These are phyloP conservation scores for Chondrilla cf. caribensis DNA, from an alignment of 37 sponge, comb jelly and placozoan genomes.

Conservation along the genomic window DNA sequence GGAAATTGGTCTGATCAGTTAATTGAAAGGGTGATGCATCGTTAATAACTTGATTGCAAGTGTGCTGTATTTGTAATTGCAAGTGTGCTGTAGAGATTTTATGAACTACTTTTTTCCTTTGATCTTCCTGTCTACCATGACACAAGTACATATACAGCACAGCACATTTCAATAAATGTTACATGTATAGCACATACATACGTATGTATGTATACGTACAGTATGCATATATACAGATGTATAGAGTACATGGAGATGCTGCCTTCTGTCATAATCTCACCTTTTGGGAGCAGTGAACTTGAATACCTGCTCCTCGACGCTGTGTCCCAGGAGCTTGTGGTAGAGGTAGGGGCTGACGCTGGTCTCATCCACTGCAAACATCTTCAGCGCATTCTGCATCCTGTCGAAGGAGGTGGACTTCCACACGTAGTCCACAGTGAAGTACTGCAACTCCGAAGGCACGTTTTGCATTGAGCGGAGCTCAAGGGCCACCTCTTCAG, in stretches of 20 bases:
- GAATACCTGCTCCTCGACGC: slow-evolving; percentile 70
- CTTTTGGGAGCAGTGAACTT: slow-evolving; percentile 64
- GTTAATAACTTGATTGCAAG: too few species aligned
- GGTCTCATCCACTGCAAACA: slow-evolving; percentile 95
- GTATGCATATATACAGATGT: not conserved
- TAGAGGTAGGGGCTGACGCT: slow-evolving; percentile 92
- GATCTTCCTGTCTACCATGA: too few species aligned
- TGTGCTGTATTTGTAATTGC: too few species aligned
- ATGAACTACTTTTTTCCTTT: too few species aligned
- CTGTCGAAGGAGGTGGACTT: slow-evolving; percentile 97
- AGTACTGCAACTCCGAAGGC: slow-evolving; percentile 66
- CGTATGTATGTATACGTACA: not conserved
- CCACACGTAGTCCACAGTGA: slow-evolving; percentile 96
- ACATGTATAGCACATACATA: not conserved
- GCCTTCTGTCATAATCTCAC: slow-evolving; percentile 27
- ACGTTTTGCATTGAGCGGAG: slow-evolving; percentile 59
- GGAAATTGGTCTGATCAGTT: too few species aligned
- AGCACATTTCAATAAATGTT: too few species aligned
- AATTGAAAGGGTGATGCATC: too few species aligned
- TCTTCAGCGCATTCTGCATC: slow-evolving; percentile 93
- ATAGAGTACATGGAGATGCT: not conserved
- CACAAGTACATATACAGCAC: too few species aligned
- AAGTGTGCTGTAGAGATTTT: too few species aligned
- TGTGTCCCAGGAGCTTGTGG: slow-evolving; percentile 92
- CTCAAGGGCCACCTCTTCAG: slow-evolving; percentile 93